Evolutionary conservation across 2,888 invertebrate genomes (phyloP).

Genomic region (Netelia virgata): DNA sequence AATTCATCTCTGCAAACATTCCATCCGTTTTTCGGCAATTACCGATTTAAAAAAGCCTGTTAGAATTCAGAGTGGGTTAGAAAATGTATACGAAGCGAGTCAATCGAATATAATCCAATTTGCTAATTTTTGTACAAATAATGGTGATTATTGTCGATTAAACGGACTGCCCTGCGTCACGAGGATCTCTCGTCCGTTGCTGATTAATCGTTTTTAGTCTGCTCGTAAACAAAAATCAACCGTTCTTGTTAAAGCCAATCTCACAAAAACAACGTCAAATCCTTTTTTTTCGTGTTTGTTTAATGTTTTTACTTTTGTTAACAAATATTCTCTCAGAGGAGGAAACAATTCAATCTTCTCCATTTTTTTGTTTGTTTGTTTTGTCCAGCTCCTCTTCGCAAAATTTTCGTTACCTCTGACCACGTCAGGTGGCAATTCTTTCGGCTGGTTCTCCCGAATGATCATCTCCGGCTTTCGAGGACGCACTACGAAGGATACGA

Average conservation of each 20-base stretch:
- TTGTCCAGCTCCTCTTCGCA: conserved; percentile 19
- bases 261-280: conserved; percentile 50
- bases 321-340: conserved; percentile 5
- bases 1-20: conserved; percentile 20
- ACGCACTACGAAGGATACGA: conserved; percentile 85
- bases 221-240: conserved; percentile 38
- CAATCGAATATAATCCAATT: conserved; percentile 27
- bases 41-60: conserved; percentile 44
- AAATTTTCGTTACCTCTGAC: conserved; percentile 90
- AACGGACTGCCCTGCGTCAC: conserved; percentile 58
- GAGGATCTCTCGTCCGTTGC: conserved; percentile 56
- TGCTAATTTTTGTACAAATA: conserved; percentile 12
- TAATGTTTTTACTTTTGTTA: conserved; percentile 34
- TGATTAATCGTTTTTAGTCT: conserved; percentile 66
- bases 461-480: conserved; percentile 94
- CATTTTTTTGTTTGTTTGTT: conserved; percentile 25
- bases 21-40: conserved; percentile 35
- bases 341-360: not conserved
- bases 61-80: conserved; percentile 56
- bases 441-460: conserved; percentile 96
- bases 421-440: conserved; percentile 96
- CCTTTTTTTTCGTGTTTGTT: conserved; percentile 15
- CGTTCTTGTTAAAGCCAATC: conserved; percentile 54
- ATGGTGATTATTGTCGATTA: conserved; percentile 24
- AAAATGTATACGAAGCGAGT: conserved; percentile 55